Evolutionary conservation across 2,113 vertebrate genomes (phyloP), one percentile per base, ranked within the genome.

Genomic region (Otolemur garnettii): DNA sequence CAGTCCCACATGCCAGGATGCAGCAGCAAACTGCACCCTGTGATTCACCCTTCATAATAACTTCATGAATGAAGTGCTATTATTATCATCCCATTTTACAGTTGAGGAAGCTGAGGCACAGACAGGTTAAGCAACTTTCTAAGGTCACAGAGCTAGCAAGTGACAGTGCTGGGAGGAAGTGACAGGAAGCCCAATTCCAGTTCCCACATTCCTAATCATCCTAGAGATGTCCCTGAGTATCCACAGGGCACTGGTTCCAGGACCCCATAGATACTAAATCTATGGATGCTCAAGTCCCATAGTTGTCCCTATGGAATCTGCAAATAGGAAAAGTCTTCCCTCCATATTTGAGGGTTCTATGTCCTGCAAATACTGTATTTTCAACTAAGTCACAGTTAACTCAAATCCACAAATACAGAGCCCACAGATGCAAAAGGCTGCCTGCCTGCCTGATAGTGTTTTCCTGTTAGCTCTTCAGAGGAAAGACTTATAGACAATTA

Each of bases 371-470:
- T 9, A 75, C 7, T 77, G 74, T 30, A 10, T 18, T 50, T 30
- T 50, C 74, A 77, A 30, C 4, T 26, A 77, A 18, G 2, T 26
- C 14, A 77, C 4, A 50, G 42, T 50, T 26, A 26, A 26, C 42
- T 17, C 8, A 26, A 50, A 50, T 77, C 42, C 50, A 26, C 26
- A 50, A 26, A 50, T 26, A 7, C 14, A 17, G 74, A 9, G 4
- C 42, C 74, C 15, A 50, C 10, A 45, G 74, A 30, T 17, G 50
- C 8, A 0, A 42, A 30, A 24, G 74, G 26, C 26, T 50, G 26
- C 45, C 42, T 77, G 42, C 3, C 2, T 2, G 12, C 66, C 2
- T 2, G 12, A 60, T 8, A 11, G 38, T 2, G 3, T 1, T 30
- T 26, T 24, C 38, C 18, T 5, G 10, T 4, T 4, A 45, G 28